Evolutionary conservation across 2,113 vertebrate genomes (phyloP), one percentile per base, ranked within the genome.

Genomic region (Euleptes europaea): DNA sequence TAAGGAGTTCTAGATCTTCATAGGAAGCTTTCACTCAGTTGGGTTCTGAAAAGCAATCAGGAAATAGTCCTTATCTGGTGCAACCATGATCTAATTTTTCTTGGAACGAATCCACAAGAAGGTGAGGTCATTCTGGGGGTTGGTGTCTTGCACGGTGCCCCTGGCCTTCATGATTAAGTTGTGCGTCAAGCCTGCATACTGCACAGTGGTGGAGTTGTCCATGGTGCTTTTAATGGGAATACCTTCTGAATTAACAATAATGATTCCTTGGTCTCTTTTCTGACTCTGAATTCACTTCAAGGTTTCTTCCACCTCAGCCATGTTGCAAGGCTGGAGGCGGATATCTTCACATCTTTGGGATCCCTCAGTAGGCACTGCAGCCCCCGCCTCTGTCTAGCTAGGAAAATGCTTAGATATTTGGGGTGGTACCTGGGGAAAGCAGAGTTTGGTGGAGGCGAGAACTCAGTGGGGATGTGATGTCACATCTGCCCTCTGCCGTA

Each of bases 31-130:
- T 92, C 94, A 99, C 91, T 98, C 98, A 2, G 97, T 97, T 5
- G 98, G 98, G 88, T 98, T 99, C 97, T 99, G 98, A 91, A 99
- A 97, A 94, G 99, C 98, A 76, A 99, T 99, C 95, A 99, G 91
- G 96, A 99, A 98, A 92, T 99, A 99, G 93, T 99, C 98, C 95
- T 99, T 99, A 95, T 99, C 98, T 95, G 98, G 98, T 76, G 98
- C 98, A 44, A 99, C 97, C 98, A 99, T 99, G 93, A 99, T 98
- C 87, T 99, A 98, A 0, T 99, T 99, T 93, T 99, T 99, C 97
- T 99, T 99, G 94, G 98, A 98, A 84, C 98, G 98, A 88, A 99
- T 95, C 0, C 98, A 94, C 78, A 99, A 97, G 94, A 99, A 99
- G 0, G 98, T 99, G 84, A 99, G 98, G 94, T 99, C 98, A 2